Evolutionary conservation across 2,797 vertebrate genomes (phyloP), one percentile per base, ranked within the genome.

Genomic region (Diceros bicornis): DNA sequence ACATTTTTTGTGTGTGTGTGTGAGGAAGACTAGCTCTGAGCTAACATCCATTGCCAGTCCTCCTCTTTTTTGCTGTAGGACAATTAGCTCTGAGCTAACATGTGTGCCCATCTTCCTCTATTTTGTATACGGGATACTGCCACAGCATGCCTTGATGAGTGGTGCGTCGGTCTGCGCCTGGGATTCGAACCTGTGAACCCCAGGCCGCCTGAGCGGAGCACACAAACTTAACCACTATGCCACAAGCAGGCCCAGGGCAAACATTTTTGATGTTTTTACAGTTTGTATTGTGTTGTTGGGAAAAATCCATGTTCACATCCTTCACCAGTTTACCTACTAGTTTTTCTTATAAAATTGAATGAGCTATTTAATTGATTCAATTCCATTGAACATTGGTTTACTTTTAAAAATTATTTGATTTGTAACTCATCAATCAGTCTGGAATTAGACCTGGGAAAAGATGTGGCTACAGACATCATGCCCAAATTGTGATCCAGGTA

Each of bases 341-440:
- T 86, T 92, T 96, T 92, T 83, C 52, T 89, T 75, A 41, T 18
- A 96, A 72, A 89, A 94, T 11, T 69, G 44, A 96, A 90, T 64
- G 57, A 92, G 17, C 23, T 82, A 55, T 62, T 82, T 77, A 84
- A 71, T 47, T 78, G 32, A 94, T 50, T 68, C 16, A 11, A 89
- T 89, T 92, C 84, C 44, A 96, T 6, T 16, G 9, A 89, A 68
- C 34, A 81, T 0, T 68, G 59, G 78, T 96, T 84, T 78, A 64
- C n/a, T 94, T 94, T 79, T 27, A 78, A 89, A 91, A 88, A 66
- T 37, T 52, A 91, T 61, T 17, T 82, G 62, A 69, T 25, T 66
- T 82, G 10, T 85, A 89, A 75, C 32, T 92, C n/a, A 89, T 50
- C 11, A 82, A 64, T 82, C 34, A 47, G 72, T 85, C 29, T 97